Evolutionary conservation across 2,113 vertebrate genomes (phyloP), one percentile per base, ranked within the genome.

Genomic region (Misgurnus anguillicaudatus): DNA sequence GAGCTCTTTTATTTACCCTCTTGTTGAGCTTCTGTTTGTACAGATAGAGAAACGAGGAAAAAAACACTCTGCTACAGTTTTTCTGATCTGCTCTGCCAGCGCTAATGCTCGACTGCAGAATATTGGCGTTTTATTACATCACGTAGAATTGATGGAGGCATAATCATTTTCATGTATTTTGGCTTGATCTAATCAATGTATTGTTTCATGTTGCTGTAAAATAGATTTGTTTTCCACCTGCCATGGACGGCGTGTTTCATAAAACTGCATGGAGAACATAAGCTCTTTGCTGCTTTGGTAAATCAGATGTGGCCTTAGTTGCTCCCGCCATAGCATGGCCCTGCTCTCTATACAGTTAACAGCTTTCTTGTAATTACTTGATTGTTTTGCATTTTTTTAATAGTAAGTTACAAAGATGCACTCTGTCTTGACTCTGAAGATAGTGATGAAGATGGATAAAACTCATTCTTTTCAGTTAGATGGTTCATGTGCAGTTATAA

Each of bases 1-100:
- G 11, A 24, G 38, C 16, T 7, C 61, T 57, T 80, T 80, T 61
- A 69, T 71, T 83, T 83, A 83, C 48, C 19, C 6, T 6, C 9
- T 38, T 21, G 55, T 68, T 39, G 65, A 79, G 81, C 17, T 47
- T 14, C 45, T 75, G 58, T 68, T 72, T 63, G 58, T 36, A 19
- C 41, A 57, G 61, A 41, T 6, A 31, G 19, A 41, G 66, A 48
- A 38, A 41, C 14, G 21, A 69, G 58, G 14, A 57, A 79, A 24
- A 70, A 61, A 38, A 65, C 13, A 39, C n/a, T 58, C 45, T 60
- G 62, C 53, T 41, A 13, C 0, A 5, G 41, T 60, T 73, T n/a
- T 73, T 64, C 57, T 7, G 16, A 38, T 36, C 7, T 5, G 53
- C 24, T n/a, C 55, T 53, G 47, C 19, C 45, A 16, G 67, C 5